Conservation (phyloP, 2,113 vertebrate genomes). For the Entelurus aequoreus region DNA sequence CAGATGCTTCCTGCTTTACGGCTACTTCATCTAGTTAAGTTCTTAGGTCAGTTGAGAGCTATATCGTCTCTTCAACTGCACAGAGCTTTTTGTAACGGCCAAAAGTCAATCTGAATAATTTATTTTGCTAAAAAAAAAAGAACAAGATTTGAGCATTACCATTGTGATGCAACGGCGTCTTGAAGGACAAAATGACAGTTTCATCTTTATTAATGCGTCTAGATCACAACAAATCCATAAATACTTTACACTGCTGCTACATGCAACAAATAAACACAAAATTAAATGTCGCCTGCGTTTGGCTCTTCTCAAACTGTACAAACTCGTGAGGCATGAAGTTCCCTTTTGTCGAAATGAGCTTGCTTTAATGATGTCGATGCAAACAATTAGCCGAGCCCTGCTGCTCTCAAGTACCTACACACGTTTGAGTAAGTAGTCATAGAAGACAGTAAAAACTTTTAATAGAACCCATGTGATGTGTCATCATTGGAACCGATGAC, state of each 20-base stretch:
- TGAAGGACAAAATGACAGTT: neutral
- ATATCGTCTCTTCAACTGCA: too few species aligned
- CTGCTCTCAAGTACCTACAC: neutral
- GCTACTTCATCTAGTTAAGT: too few species aligned
- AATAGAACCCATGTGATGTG: neutral
- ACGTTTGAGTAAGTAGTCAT: neutral
- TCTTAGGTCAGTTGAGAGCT: too few species aligned
- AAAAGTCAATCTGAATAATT: too few species aligned
- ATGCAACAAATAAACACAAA: neutral
- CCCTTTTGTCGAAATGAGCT: neutral
- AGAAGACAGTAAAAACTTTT: neutral
- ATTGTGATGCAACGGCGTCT: neutral
- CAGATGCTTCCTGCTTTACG: too few species aligned
- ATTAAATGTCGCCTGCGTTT: neutral
- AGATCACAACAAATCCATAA: neutral
- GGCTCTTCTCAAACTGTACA: neutral
- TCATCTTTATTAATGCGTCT: slow-evolving; percentile 14
- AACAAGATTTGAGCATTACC: too few species aligned
- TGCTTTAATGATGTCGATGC: neutral
- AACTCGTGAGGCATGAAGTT: neutral
- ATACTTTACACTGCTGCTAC: slow-evolving; percentile 10
- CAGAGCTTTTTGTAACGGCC: too few species aligned
- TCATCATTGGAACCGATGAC: neutral
- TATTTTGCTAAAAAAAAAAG: too few species aligned
- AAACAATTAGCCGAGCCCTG: neutral